Percentiles rank a stretch among this genome's conserved stretches.
Conservation (phyloP, 2,888 invertebrate species). For the Diarsia brunnea region DNA sequence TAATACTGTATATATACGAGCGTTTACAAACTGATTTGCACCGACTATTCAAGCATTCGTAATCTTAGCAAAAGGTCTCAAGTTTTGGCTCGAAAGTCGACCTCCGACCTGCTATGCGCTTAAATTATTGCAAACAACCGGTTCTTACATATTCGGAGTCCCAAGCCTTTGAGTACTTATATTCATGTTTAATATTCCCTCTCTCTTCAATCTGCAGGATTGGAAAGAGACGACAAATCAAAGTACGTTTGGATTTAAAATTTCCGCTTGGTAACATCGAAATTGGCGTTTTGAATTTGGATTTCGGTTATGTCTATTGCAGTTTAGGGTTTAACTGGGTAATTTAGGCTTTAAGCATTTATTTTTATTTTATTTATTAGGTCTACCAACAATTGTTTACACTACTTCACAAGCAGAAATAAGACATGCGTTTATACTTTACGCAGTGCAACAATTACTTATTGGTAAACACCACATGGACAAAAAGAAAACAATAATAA, state of each 20-base stretch:
- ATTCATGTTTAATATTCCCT: conserved; percentile 56
- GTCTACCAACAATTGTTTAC: too few species aligned
- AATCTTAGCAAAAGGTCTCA: conserved; percentile 55
- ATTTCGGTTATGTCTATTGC: conserved; percentile 14
- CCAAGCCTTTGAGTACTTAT: conserved; percentile 62
- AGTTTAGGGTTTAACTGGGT: not conserved
- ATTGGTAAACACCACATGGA: too few species aligned
- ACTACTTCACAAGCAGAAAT: too few species aligned
- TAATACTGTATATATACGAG: conserved; percentile 12
- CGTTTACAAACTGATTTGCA: conserved; percentile 46
- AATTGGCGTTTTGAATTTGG: conserved; percentile 31
- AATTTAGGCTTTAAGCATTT: not conserved
- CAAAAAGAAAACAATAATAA: too few species aligned
- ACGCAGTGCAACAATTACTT: too few species aligned
- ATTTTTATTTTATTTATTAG: too few species aligned
- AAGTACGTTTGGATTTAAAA: conserved; percentile 66
- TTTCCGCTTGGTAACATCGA: conserved; percentile 60
- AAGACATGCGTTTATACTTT: too few species aligned
- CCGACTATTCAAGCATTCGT: conserved; percentile 39
- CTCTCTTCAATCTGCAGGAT: conserved; percentile 26
- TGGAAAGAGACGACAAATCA: conserved; percentile 49
- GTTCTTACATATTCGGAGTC: conserved; percentile 74
- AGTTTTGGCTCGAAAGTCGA: conserved; percentile 73
- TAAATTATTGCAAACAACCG: conserved; percentile 79
- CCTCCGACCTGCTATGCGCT: conserved; percentile 76